Evolutionary conservation across 2,797 vertebrate genomes (phyloP), one percentile per base, ranked within the genome.

Genomic region (Sebastiscus albofasciatus): DNA sequence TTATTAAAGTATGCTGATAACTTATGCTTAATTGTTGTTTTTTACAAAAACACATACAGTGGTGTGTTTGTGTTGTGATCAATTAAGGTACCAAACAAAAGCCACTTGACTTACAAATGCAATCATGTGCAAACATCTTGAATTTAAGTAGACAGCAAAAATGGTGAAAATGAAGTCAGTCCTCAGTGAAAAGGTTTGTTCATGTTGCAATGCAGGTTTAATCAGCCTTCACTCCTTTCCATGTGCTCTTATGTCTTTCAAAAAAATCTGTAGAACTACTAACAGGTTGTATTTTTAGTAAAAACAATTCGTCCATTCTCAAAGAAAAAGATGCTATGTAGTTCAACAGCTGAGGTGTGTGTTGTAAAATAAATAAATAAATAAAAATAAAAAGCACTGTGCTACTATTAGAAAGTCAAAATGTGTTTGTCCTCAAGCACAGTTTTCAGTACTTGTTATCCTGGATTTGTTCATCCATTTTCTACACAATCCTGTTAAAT

Each of bases 401-500:
- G 70, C 60, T 75, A 22, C 55, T 60, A 18, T 79, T 80, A 82
- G 72, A 86, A 77, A 36, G 18, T 75, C 46, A 46, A 31, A 69
- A 60, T 49, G 36, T 39, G 27, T 88, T 81, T 81, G 69, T 79
- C 75, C 75, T 80, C 22, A 90, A 88, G 80, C 81, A 88, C 65
- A 31, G 36, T 84, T 87, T 58, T 85, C 62, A 66, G 75, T 52
- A 66, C 79, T 82, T 77, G 34, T 79, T 60, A 39, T 72, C 62
- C 24, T 75, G 58, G 79, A 72, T 84, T 70, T 58, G 66, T 31
- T 80, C 46, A 60, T 86, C 22, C 29, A 80, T 90, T 93, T 94
- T 94, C 72, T 92, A 93, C 91, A 88, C 74, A 72, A 52, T 78
- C 80, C 71, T 87, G 60, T 87, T 84, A 85, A 86, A 77, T 80